Evolutionary conservation across 1,140 invertebrate species (phyloP).

Genomic region (Listronotus oregonensis): DNA sequence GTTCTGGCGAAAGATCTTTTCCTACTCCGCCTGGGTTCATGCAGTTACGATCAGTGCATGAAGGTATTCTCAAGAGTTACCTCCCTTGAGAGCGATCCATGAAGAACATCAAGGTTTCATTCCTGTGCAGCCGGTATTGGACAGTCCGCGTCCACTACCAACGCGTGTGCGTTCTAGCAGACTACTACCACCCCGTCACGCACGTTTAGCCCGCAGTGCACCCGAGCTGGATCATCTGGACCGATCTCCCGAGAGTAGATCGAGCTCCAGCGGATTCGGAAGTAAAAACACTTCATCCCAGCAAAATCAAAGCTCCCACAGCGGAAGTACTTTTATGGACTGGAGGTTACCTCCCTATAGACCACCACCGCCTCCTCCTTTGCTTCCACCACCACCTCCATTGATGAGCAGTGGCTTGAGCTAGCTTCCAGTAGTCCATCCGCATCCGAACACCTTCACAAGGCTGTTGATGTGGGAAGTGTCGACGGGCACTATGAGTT

Average conservation of each 20-base stretch:
- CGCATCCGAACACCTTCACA: slow-evolving; percentile 58
- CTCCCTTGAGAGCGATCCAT: slow-evolving; percentile 73
- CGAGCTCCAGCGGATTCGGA: slow-evolving; percentile 85
- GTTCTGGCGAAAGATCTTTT: slow-evolving; percentile 78
- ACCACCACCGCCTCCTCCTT: slow-evolving; percentile 68
- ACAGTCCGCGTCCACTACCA: slow-evolving; percentile 54
- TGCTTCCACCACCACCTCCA: slow-evolving; percentile 47
- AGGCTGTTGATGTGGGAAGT: slow-evolving; percentile 76
- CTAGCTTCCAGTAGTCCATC: slow-evolving; percentile 61
- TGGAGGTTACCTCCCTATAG: slow-evolving; percentile 77
- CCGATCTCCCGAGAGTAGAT: slow-evolving; percentile 83
- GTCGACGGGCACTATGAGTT: slow-evolving; percentile 96
- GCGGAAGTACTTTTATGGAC: slow-evolving; percentile 73
- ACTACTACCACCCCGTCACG: slow-evolving; percentile 65
- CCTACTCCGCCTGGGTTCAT: slow-evolving; percentile 70
- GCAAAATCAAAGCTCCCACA: slow-evolving; percentile 70
- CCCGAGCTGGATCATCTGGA: slow-evolving; percentile 70
- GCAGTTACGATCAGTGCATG: slow-evolving; percentile 67
- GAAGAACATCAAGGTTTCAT: slow-evolving; percentile 68
- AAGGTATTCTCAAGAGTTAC: slow-evolving; percentile 75
- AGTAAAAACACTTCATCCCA: slow-evolving; percentile 90
- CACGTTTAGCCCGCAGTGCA: slow-evolving; percentile 67
- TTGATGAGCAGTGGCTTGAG: slow-evolving; percentile 66
- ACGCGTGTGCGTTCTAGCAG: slow-evolving; percentile 59
- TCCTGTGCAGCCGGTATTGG: slow-evolving; percentile 63